These are phyloP conservation scores for Petromus typicus DNA, from an alignment of 2,113 vertebrate species.

Conservation along the genomic window DNA sequence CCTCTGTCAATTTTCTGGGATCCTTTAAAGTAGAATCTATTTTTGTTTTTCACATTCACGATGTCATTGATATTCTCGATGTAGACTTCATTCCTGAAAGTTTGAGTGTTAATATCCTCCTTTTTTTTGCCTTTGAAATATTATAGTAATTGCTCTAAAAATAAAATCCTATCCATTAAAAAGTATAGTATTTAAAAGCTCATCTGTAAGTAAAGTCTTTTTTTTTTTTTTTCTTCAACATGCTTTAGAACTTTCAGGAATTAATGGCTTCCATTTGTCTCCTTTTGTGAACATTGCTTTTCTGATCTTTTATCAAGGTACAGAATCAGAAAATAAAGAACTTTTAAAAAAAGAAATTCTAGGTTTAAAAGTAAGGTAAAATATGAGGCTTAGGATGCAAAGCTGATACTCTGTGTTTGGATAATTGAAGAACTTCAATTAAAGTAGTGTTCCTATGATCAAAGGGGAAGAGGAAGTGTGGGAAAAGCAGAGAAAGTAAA, in stretches of 20 bases:
- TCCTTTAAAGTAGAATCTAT: neutral
- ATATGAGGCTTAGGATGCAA: neutral
- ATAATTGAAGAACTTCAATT: constrained; percentile 30
- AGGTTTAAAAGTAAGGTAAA: neutral
- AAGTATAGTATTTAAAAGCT: neutral
- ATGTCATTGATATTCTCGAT: neutral
- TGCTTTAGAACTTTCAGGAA: constrained; percentile 1
- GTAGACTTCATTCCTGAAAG: neutral
- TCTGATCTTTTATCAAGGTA: neutral
- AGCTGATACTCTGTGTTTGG: neutral
- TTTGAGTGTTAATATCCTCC: neutral
- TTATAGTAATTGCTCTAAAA: neutral
- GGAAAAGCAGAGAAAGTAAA: too few species aligned
- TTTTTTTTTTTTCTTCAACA: neutral
- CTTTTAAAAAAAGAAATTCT: neutral
- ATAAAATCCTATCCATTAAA: neutral
- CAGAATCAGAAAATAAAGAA: neutral
- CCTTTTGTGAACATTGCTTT: neutral
- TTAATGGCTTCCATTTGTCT: neutral
- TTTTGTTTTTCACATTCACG: neutral
- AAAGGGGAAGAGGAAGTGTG: too few species aligned
- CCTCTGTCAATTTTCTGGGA: neutral
- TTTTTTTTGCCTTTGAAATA: neutral
- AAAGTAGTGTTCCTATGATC: neutral
- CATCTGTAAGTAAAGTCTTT: neutral